Percentiles rank a stretch among this genome's conserved stretches.
phyloP scores from a whole-genome alignment of 2,888 invertebrate species.

The Ommatoiulus sabulosus region DNA sequence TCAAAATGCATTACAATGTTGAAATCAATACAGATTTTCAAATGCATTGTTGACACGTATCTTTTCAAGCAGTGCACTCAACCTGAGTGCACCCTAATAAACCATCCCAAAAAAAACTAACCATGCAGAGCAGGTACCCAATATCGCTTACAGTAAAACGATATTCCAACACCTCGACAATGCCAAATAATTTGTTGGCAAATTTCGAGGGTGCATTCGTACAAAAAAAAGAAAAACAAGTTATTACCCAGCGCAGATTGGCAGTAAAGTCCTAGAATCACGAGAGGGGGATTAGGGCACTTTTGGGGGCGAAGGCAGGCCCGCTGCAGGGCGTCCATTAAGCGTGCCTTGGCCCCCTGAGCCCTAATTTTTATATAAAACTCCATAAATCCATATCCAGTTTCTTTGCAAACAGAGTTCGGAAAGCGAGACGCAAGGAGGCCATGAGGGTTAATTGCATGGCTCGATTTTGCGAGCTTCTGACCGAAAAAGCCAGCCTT shows the following conservation, averaged over 20 bases:
- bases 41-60: too few relatives aligned
- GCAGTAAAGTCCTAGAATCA: not conserved
- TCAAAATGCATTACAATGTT: too few relatives aligned
- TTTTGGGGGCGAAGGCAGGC: not conserved
- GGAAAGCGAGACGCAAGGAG: not conserved
- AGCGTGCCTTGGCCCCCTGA: not conserved
- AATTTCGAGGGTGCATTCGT: not conserved
- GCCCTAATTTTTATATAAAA: not conserved
- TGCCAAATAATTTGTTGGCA: not conserved
- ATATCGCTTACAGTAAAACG: constrained; percentile 11
- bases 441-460: not conserved
- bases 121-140: constrained; percentile 9
- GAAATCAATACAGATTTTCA: too few relatives aligned
- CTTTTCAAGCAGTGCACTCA: too few relatives aligned
- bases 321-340: constrained; percentile 1
- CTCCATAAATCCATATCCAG: not conserved
- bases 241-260: not conserved
- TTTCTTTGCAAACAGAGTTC: not conserved
- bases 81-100: too few relatives aligned
- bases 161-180: constrained; percentile 4
- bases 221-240: not conserved
- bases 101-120: not conserved
- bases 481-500: not conserved
- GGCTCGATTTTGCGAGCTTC: not conserved
- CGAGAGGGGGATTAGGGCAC: not conserved